Evolutionary conservation across 2,113 vertebrate genomes (phyloP).

Genomic region (Phalacrocorax pelagicus): DNA sequence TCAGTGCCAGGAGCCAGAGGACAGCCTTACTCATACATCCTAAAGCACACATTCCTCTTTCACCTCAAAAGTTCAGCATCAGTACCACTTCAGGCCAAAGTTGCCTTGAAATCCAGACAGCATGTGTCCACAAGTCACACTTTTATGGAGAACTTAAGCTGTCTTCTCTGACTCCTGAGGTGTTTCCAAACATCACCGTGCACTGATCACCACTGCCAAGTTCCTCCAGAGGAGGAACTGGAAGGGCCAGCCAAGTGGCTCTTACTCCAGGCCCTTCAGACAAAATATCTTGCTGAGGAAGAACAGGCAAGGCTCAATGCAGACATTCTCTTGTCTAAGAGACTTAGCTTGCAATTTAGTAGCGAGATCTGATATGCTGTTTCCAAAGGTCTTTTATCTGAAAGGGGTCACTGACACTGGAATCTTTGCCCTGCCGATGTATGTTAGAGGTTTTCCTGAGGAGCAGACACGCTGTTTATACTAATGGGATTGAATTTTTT

Average conservation of each 20-base stretch:
- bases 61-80: neutral
- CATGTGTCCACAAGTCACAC: fast-evolving
- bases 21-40: neutral
- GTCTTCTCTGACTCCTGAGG: neutral
- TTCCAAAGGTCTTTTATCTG: neutral
- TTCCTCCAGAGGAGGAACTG: neutral
- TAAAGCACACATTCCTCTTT: neutral
- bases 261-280: neutral
- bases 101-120: neutral
- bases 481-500: neutral
- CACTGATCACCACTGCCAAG: neutral
- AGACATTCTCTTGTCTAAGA: neutral
- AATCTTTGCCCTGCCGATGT: neutral
- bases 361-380: neutral
- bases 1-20: neutral
- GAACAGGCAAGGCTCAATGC: too few species aligned
- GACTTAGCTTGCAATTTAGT: neutral
- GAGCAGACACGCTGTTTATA: neutral
- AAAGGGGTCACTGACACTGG: neutral
- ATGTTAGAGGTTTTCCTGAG: neutral
- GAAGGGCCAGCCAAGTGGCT: neutral
- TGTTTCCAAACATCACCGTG: neutral
- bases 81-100: neutral
- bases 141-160: neutral
- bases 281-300: neutral